Evolutionary conservation across 2,888 invertebrate species (phyloP).

Genomic region (Amphipoea lucens): DNA sequence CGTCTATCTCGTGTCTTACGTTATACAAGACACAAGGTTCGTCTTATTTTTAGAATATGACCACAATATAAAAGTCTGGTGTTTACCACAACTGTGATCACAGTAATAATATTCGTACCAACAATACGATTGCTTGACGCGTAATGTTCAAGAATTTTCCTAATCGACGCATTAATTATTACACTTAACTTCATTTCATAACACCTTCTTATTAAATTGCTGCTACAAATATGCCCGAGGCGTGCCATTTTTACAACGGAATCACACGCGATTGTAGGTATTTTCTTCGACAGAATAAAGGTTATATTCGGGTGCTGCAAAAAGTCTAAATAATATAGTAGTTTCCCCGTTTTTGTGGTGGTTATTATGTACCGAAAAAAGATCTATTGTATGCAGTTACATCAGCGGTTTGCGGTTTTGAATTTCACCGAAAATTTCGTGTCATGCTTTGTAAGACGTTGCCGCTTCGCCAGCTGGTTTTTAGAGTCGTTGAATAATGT

Average conservation of each 20-base stretch:
- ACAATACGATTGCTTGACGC: conserved; percentile 18
- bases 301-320: conserved; percentile 27
- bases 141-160: conserved; percentile 39
- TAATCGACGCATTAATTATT: conserved; percentile 44
- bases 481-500: conserved; percentile 7
- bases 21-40: not conserved
- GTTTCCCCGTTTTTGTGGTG: conserved; percentile 44
- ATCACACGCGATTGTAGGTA: conserved; percentile 32
- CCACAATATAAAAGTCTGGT: not conserved
- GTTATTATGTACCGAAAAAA: conserved; percentile 37
- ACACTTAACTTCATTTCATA: conserved; percentile 42
- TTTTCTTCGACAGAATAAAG: conserved; percentile 21
- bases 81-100: conserved; percentile 6
- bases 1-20: not conserved
- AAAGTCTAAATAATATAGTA: conserved; percentile 19
- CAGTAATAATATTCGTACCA: conserved; percentile 13
- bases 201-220: conserved; percentile 28
- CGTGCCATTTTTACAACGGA: conserved; percentile 32
- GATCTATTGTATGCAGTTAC: conserved; percentile 48
- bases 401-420: conserved; percentile 50
- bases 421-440: conserved; percentile 47
- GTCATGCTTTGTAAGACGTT: conserved; percentile 17
- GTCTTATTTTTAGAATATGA: conserved; percentile 7
- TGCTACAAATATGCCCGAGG: conserved; percentile 29
- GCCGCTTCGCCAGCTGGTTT: conserved; percentile 13